phyloP scores from a whole-genome alignment of 2,888 invertebrate species.

The Tenthredo mesomela region DNA sequence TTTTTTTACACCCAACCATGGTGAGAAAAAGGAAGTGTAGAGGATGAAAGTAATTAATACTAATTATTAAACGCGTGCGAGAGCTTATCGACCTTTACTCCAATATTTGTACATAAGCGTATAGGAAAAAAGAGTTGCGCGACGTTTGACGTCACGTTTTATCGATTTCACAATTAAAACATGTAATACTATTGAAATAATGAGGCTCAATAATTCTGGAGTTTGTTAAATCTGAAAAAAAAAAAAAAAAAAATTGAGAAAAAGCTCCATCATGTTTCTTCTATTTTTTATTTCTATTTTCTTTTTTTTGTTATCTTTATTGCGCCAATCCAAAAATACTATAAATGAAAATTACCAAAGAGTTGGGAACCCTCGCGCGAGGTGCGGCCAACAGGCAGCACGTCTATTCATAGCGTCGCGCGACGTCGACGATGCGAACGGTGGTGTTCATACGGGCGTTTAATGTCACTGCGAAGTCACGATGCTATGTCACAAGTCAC shows the following conservation, averaged over 20 bases:
- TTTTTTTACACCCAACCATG: not conserved
- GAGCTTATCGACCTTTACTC: slow-evolving; percentile 22
- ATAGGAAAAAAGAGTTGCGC: slow-evolving; percentile 18
- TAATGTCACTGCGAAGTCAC: slow-evolving; percentile 32
- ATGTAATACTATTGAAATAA: not conserved
- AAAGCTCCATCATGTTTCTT: not conserved
- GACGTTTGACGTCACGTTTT: slow-evolving; percentile 43
- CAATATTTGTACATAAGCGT: slow-evolving; percentile 9
- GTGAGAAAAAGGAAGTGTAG: slow-evolving; percentile 51
- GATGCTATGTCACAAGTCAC: slow-evolving; percentile 37
- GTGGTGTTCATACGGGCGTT: slow-evolving; percentile 38
- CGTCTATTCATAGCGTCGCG: slow-evolving; percentile 66
- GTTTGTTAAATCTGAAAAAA: no score
- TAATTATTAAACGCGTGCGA: not conserved
- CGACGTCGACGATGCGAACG: slow-evolving; percentile 54
- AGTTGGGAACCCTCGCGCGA: slow-evolving; percentile 63
- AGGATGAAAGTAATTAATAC: slow-evolving; percentile 38
- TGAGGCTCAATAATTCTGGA: not conserved
- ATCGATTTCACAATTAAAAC: not conserved
- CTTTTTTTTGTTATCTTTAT: slow-evolving; percentile 38
- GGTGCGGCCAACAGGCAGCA: slow-evolving; percentile 64
- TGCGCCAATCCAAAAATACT: not conserved
- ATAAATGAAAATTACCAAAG: slow-evolving; percentile 45
- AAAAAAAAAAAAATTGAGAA: no score
- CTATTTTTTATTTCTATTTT: not conserved